Evolutionary conservation across 2,797 vertebrate species (phyloP).

Genomic region (Crocidura indochinensis): DNA sequence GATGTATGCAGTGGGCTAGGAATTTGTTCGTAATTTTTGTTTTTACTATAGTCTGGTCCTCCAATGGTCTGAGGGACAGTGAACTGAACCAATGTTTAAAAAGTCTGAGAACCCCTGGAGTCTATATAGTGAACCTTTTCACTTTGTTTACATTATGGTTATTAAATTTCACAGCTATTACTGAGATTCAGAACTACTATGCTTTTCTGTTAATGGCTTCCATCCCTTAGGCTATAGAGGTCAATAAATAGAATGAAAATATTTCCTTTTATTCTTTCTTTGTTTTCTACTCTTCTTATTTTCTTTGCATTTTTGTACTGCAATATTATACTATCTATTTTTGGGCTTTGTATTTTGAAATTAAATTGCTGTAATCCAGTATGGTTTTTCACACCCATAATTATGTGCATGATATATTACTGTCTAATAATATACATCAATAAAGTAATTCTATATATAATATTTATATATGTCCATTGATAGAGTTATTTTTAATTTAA

Average conservation of each 20-base stretch:
- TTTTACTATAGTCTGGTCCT: no score
- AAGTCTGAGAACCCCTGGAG: no score
- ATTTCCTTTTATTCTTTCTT: neutral
- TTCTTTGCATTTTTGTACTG: neutral
- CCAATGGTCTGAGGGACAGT: no score
- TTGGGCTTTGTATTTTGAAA: neutral
- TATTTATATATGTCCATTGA: no score
- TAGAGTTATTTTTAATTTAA: no score
- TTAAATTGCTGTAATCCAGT: neutral
- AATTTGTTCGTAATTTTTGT: no score
- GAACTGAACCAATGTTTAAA: no score
- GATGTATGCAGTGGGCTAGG: no score
- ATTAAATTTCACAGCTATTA: neutral
- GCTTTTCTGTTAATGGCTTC: neutral
- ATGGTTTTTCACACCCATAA: neutral
- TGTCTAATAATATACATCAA: neutral
- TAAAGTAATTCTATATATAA: no score
- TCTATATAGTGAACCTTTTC: neutral
- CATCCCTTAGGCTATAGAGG: neutral
- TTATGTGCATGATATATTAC: neutral
- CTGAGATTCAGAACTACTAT: neutral
- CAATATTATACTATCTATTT: neutral
- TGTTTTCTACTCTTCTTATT: neutral
- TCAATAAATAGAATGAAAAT: neutral
- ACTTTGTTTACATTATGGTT: neutral